phyloP scores from a whole-genome alignment of 2,888 invertebrate genomes.

The Cryptocephalus primarius region DNA sequence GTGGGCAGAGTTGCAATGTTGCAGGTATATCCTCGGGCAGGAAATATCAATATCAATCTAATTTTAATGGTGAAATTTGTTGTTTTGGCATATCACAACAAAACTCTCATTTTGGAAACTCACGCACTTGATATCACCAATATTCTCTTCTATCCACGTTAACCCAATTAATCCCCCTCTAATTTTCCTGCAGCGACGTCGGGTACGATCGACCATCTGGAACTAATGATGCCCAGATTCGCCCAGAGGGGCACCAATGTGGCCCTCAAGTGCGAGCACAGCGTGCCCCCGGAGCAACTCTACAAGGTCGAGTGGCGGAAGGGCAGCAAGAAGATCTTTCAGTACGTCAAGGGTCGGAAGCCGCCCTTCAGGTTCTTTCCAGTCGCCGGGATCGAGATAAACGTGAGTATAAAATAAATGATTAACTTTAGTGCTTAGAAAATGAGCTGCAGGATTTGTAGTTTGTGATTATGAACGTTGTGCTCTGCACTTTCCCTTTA shows the following conservation, averaged over 20 bases:
- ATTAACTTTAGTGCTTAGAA: too few relatives aligned
- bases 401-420: constrained; percentile 50
- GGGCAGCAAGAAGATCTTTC: constrained; percentile 64
- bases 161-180: background rate
- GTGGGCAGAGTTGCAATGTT: too few relatives aligned
- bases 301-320: constrained; percentile 71
- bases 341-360: constrained; percentile 65
- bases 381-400: constrained; percentile 60
- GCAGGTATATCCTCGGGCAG: too few relatives aligned
- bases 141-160: too few relatives aligned
- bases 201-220: constrained; percentile 32
- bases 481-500: too few relatives aligned
- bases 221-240: constrained; percentile 45
- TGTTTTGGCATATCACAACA: too few relatives aligned
- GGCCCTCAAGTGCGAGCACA: constrained; percentile 63
- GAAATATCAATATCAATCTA: too few relatives aligned
- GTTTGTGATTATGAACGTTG: too few relatives aligned
- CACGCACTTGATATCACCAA: too few relatives aligned
- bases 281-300: constrained; percentile 59
- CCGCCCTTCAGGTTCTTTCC: constrained; percentile 61
- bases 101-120: too few relatives aligned
- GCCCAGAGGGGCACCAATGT: constrained; percentile 62
- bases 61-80: too few relatives aligned
- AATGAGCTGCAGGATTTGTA: too few relatives aligned
- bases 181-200: constrained; percentile 24